Evolutionary conservation across 2,888 invertebrate genomes (phyloP), one percentile per base, ranked within the genome.

Genomic region (Ochropleura leucogaster): DNA sequence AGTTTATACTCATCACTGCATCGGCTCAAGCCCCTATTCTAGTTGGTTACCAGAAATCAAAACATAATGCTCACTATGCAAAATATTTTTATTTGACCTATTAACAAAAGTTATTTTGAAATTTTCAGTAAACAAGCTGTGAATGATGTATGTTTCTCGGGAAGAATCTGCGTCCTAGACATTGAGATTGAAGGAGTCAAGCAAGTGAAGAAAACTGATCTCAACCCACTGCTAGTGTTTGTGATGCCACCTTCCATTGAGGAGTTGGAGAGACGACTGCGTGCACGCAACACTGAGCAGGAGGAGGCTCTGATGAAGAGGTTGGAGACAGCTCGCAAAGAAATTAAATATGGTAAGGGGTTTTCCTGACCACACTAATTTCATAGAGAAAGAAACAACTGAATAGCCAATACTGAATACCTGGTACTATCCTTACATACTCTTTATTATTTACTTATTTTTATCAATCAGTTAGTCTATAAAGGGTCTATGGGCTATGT

Each of bases 101-200:
- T 62, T 78, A 74, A 72, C 44, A 72, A 79, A 64, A 73, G 72
- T 73, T 63, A 72, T 79, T 74, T 76, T 78, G 16, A 62, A 78
- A 75, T 74, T 95, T 97, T 12, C 92, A 99, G 99, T 93, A 98
- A 98, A 94, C 96, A 97, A 87, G 98, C 99, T 0, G 98, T 99
- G 0, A 97, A 98, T 87, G 97, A 97, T 80, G 98, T 99, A 0
- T 97, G 97, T 79, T 95, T 97, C 20, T 96, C 97, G 20, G 99
- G 99, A 4, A 98, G 98, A 91, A 97, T 99, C 60, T 99, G 99
- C 91, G 97, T 99, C 3, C 95, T 99, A 84, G 99, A 99, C 92
- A 98, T 99, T 85, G 99, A 99, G 89, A 97, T 99, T 71, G 98
- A 99, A 95, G 99, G 99, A 40, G 99, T 99, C 0, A 98, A 98